Conservation (phyloP, 2,113 vertebrate genomes). For the Labeo rohita region DNA sequence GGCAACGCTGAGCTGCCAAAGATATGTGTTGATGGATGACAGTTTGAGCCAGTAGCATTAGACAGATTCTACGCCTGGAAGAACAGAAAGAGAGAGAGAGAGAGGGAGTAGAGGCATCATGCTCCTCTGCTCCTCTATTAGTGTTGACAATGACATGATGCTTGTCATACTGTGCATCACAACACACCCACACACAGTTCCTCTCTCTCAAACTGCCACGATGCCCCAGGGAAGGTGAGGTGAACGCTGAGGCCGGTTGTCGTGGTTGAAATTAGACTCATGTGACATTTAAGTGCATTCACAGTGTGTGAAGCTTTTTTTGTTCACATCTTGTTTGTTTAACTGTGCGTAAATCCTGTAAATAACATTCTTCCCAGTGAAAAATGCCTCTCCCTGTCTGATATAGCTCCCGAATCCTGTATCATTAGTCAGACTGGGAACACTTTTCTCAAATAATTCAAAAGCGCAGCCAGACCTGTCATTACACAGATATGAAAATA, state of each 20-base stretch:
- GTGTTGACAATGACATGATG: constrained; percentile 54
- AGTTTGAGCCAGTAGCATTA: constrained; percentile 76
- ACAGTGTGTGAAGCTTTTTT: not conserved
- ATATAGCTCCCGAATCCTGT: constrained; percentile 9
- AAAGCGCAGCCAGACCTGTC: constrained; percentile 14
- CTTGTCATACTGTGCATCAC: constrained; percentile 38
- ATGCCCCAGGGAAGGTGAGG: constrained; percentile 15
- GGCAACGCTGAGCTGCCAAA: constrained; percentile 86
- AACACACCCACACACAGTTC: constrained; percentile 22
- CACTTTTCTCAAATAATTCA: constrained; percentile 22
- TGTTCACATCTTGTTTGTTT: constrained; percentile 14
- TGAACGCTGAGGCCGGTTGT: constrained; percentile 10
- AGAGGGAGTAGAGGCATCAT: constrained; percentile 29
- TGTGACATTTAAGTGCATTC: constrained; percentile 7
- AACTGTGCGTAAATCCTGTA: constrained; percentile 15
- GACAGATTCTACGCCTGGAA: constrained; percentile 80
- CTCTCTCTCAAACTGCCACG: not conserved
- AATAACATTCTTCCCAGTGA: not conserved
- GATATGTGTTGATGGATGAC: constrained; percentile 89
- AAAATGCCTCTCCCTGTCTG: constrained; percentile 16
- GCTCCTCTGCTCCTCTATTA: constrained; percentile 42
- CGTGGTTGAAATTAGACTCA: constrained; percentile 1
- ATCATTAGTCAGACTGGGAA: constrained; percentile 27
- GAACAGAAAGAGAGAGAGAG: constrained; percentile 74
- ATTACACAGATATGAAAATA: constrained; percentile 25